Evolutionary conservation across 2,888 invertebrate genomes (phyloP).

Genomic region (Caenorhabditis becei): DNA sequence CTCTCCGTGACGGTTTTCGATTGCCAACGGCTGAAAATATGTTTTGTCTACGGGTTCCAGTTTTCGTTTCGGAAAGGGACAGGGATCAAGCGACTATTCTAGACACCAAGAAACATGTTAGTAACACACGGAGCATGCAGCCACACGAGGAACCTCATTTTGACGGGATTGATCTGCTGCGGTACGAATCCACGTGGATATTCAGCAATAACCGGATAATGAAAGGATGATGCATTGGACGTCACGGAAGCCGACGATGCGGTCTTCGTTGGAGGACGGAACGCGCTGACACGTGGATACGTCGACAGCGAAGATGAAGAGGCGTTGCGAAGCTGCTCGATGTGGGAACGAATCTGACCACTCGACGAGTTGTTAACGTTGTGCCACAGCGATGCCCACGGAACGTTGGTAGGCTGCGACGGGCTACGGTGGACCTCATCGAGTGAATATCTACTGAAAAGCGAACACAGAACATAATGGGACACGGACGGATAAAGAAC

Average conservation of each 20-base stretch:
- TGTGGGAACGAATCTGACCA: slow-evolving; percentile 46
- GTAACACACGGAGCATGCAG: slow-evolving; percentile 2
- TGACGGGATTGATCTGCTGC: slow-evolving; percentile 65
- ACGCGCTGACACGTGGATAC: slow-evolving; percentile 64
- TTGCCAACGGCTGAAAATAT: slow-evolving; percentile 76
- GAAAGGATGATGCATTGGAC: background rate
- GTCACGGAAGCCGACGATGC: slow-evolving; percentile 23
- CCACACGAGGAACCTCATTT: slow-evolving; percentile 65
- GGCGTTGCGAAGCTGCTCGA: slow-evolving; percentile 55
- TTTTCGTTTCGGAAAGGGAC: slow-evolving; percentile 1
- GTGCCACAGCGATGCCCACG: slow-evolving; percentile 69
- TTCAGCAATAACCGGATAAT: slow-evolving; percentile 39
- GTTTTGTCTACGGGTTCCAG: background rate
- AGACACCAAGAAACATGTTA: slow-evolving; percentile 19
- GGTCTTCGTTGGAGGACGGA: slow-evolving; percentile 58
- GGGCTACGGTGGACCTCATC: slow-evolving; percentile 59
- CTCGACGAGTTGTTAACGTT: slow-evolving; percentile 52
- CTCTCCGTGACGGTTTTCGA: slow-evolving; percentile 78
- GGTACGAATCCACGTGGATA: slow-evolving; percentile 66
- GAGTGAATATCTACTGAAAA: slow-evolving; percentile 18
- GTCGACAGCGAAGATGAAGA: slow-evolving; percentile 39
- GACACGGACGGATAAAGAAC: slow-evolving; percentile 26
- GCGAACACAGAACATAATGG: slow-evolving; percentile 6
- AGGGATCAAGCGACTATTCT: slow-evolving; percentile 6
- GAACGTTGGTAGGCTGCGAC: slow-evolving; percentile 63